These are phyloP conservation scores for Condylostylus longicornis DNA, from an alignment of 1,140 invertebrate species.

Conservation along the genomic window DNA sequence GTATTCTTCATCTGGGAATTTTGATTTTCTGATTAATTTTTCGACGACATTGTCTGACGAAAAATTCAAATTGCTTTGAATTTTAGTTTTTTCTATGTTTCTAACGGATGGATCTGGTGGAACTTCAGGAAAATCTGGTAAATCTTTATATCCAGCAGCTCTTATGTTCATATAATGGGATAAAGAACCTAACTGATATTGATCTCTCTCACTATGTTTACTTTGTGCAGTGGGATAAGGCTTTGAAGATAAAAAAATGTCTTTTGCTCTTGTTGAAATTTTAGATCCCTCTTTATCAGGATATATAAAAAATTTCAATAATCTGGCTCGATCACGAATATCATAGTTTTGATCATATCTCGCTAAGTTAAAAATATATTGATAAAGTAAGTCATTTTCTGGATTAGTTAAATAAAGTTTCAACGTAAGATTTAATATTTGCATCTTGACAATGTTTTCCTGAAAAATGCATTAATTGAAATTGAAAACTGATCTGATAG, in stretches of 20 bases:
- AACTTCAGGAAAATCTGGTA: constrained; percentile 69
- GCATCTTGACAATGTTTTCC: constrained; percentile 92
- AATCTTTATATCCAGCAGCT: constrained; percentile 72
- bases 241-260: constrained; percentile 82
- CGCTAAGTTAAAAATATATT: constrained; percentile 91
- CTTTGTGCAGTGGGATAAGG: constrained; percentile 74
- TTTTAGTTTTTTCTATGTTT: constrained; percentile 49
- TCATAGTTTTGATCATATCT: constrained; percentile 98
- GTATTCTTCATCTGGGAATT: constrained; percentile 21
- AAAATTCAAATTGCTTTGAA: not conserved
- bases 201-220: constrained; percentile 56
- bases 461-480: constrained; percentile 23
- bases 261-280: constrained; percentile 51
- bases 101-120: constrained; percentile 64
- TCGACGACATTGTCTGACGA: constrained; percentile 5
- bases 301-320: constrained; percentile 69
- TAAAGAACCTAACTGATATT: constrained; percentile 86
- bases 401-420: constrained; percentile 85
- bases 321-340: constrained; percentile 83
- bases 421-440: constrained; percentile 87
- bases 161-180: constrained; percentile 85
- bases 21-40: constrained; percentile 7
- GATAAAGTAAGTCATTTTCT: constrained; percentile 75
- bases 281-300: constrained; percentile 37
- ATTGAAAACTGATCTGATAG: constrained; percentile 1